A percentile compares a stretch with the other conserved stretches of the same genome.
These are phyloP conservation scores for Papilio gigon DNA, from an alignment of 2,888 invertebrate species.

Conservation along the genomic window DNA sequence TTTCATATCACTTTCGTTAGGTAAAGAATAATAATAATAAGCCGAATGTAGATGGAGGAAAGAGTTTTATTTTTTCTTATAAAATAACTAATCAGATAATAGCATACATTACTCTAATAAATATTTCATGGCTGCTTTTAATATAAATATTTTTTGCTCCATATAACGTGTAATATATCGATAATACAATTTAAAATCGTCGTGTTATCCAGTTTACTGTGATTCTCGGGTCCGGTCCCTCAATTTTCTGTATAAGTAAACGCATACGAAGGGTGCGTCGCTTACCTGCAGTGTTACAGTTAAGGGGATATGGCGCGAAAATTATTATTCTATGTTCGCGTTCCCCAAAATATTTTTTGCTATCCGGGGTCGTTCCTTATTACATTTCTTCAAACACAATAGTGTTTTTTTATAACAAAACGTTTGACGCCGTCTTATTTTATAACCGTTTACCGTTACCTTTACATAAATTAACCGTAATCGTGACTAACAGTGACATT, in stretches of 20 bases:
- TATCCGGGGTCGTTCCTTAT: constrained; percentile 26
- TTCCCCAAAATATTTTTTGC: constrained; percentile 33
- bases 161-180: neutral
- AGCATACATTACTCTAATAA: neutral
- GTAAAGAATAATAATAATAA: no score
- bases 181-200: neutral
- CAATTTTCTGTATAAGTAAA: neutral
- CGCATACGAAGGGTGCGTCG: constrained; percentile 17
- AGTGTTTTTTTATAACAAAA: constrained; percentile 25
- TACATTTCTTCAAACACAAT: constrained; percentile 23
- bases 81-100: no score
- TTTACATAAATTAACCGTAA: neutral
- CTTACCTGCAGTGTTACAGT: constrained; percentile 25
- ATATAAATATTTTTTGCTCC: neutral
- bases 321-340: constrained; percentile 22
- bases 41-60: no score
- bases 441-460: neutral
- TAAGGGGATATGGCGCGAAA: constrained; percentile 25
- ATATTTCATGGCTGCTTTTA: neutral
- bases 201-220: neutral
- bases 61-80: no score
- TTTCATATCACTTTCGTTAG: neutral
- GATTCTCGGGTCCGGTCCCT: neutral
- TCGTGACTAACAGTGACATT: neutral
- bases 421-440: neutral